phyloP scores from a whole-genome alignment of 2,888 invertebrate genomes.

The Ptychoptera albimana region DNA sequence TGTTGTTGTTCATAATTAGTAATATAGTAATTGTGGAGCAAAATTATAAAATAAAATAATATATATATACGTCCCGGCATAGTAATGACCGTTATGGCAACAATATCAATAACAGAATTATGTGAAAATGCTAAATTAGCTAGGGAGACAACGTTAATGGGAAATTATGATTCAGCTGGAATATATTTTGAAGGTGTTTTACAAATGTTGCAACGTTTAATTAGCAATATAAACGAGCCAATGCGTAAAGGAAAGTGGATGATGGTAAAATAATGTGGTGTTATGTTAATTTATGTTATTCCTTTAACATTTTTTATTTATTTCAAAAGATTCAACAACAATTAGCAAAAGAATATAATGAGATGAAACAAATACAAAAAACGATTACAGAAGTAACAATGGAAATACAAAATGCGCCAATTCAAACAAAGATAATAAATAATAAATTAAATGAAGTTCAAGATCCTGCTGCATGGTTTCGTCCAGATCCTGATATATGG shows the following conservation, averaged over 20 bases:
- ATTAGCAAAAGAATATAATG: conserved; percentile 77
- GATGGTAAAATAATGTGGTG: conserved; percentile 48
- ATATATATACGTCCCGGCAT: no score
- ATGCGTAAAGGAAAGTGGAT: conserved; percentile 79
- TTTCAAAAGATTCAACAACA: conserved; percentile 65
- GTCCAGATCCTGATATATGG: conserved; percentile 65
- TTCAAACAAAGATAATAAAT: conserved; percentile 15
- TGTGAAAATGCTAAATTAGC: conserved; percentile 90
- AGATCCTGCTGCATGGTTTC: conserved; percentile 38
- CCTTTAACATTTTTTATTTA: conserved; percentile 1
- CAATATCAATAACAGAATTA: conserved; percentile 74
- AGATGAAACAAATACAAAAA: conserved; percentile 54
- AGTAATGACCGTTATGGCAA: conserved; percentile 65
- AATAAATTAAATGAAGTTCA: conserved; percentile 9
- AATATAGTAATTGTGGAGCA: neutral
- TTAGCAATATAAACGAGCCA: conserved; percentile 64
- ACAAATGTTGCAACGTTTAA: conserved; percentile 75
- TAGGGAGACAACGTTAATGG: conserved; percentile 85
- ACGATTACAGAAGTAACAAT: conserved; percentile 28
- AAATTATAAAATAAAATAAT: neutral
- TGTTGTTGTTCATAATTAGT: neutral
- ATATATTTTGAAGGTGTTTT: conserved; percentile 89
- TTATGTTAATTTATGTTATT: no score
- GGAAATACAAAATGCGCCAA: conserved; percentile 30
- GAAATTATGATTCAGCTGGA: conserved; percentile 87